Percentiles rank a stretch among this genome's conserved stretches.
Conservation (phyloP, 2,113 vertebrate genomes). For the Chaenocephalus aceratus region DNA sequence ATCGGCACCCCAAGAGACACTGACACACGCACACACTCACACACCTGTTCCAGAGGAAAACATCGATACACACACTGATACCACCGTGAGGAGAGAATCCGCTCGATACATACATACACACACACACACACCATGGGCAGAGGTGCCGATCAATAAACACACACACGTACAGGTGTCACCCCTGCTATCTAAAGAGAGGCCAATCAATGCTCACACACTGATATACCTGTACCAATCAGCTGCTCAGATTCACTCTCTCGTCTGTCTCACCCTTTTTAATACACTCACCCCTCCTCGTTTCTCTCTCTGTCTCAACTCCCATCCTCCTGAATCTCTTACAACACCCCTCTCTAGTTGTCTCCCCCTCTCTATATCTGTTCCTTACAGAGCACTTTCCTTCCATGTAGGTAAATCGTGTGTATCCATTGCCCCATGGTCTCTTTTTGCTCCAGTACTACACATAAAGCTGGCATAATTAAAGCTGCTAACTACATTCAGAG, state of each 20-base stretch:
- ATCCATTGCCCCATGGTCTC: background rate
- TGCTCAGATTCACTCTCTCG: slow-evolving; percentile 34
- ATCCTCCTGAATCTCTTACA: slow-evolving; percentile 9
- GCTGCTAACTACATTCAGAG: background rate
- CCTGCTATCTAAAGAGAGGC: slow-evolving; percentile 65
- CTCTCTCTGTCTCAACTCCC: background rate
- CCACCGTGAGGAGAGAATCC: slow-evolving; percentile 39
- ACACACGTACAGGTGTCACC: slow-evolving; percentile 73
- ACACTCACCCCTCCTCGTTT: slow-evolving; percentile 28
- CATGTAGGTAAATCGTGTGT: slow-evolving; percentile 9
- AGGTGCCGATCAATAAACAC: slow-evolving; percentile 74
- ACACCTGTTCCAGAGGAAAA: slow-evolving; percentile 54
- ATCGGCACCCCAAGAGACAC: background rate
- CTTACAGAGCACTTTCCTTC: background rate
- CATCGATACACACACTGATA: slow-evolving; percentile 68
- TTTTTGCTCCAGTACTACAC: background rate
- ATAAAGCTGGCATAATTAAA: background rate
- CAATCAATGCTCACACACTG: slow-evolving; percentile 72
- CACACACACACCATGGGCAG: slow-evolving; percentile 12
- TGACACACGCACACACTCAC: slow-evolving; percentile 19
- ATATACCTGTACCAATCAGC: slow-evolving; percentile 75
- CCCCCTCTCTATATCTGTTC: too few relatives aligned
- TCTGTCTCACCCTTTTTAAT: slow-evolving; percentile 43
- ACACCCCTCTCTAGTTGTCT: background rate
- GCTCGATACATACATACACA: slow-evolving; percentile 37